Evolutionary conservation across 1,140 invertebrate species (phyloP).

Genomic region (Drosophila chauvacae): DNA sequence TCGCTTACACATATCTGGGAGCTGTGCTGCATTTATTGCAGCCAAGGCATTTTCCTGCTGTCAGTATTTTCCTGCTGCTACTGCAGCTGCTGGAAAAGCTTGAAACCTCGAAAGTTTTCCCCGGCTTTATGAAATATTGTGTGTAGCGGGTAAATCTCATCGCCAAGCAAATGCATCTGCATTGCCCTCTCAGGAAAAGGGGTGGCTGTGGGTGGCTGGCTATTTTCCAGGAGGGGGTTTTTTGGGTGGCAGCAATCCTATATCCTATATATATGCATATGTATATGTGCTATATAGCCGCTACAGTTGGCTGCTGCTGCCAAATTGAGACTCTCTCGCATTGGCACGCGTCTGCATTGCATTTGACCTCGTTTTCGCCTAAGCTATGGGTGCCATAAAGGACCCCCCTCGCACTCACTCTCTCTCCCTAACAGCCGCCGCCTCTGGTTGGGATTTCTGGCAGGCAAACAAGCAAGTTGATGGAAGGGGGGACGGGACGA

Average conservation of each 20-base stretch:
- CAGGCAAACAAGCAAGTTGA: slow-evolving; percentile 12
- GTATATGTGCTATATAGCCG: slow-evolving; percentile 10
- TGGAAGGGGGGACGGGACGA: background rate
- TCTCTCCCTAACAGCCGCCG: background rate
- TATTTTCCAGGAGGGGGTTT: background rate
- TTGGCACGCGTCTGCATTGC: slow-evolving; percentile 51
- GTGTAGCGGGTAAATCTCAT: slow-evolving; percentile 27
- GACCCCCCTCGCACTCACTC: background rate
- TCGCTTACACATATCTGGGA: slow-evolving; percentile 14
- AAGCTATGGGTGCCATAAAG: slow-evolving; percentile 45
- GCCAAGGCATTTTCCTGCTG: slow-evolving; percentile 29
- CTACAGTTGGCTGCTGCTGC: slow-evolving; percentile 51
- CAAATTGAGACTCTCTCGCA: slow-evolving; percentile 48
- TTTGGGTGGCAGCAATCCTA: background rate
- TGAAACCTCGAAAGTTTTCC: slow-evolving; percentile 30
- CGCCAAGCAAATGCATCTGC: slow-evolving; percentile 34
- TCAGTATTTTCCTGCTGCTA: slow-evolving; percentile 3
- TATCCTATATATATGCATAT: background rate
- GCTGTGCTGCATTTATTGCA: slow-evolving; percentile 34
- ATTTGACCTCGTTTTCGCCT: slow-evolving; percentile 63
- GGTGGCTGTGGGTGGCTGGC: slow-evolving; percentile 4
- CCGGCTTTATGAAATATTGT: slow-evolving; percentile 39
- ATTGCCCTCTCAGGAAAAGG: background rate
- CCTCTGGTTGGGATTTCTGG: slow-evolving; percentile 12
- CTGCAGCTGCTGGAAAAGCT: slow-evolving; percentile 1